Evolutionary conservation across 2,888 invertebrate genomes (phyloP).

Genomic region (Phaonia tiefii): DNA sequence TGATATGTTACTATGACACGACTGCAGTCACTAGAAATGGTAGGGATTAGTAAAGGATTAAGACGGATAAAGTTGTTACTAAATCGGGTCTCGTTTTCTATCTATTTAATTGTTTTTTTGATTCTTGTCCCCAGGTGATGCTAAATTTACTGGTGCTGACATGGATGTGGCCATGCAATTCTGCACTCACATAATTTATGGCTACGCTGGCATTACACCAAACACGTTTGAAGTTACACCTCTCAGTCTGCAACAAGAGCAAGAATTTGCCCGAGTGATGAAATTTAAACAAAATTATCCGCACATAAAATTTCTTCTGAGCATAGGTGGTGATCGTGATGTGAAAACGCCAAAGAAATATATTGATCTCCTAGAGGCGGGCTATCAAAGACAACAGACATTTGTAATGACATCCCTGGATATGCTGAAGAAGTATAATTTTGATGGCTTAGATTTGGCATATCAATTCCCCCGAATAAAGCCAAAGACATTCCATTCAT

Average conservation of each 20-base stretch:
- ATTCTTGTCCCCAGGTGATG: slow-evolving; percentile 83
- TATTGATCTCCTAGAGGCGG: slow-evolving; percentile 86
- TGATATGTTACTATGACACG: slow-evolving; percentile 12
- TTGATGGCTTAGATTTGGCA: slow-evolving; percentile 92
- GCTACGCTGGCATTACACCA: slow-evolving; percentile 87
- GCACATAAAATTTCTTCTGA: slow-evolving; percentile 86
- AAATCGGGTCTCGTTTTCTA: too few relatives aligned
- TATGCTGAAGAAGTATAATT: slow-evolving; percentile 87
- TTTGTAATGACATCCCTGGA: slow-evolving; percentile 88
- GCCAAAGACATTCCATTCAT: slow-evolving; percentile 87
- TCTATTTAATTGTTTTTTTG: not conserved
- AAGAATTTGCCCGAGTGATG: slow-evolving; percentile 87
- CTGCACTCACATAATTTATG: slow-evolving; percentile 91
- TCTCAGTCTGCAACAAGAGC: slow-evolving; percentile 87
- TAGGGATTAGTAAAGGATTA: too few relatives aligned
- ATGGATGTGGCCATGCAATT: slow-evolving; percentile 88
- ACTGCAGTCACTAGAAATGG: not conserved
- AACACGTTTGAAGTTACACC: slow-evolving; percentile 86
- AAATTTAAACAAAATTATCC: slow-evolving; percentile 86
- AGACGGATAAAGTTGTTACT: too few relatives aligned
- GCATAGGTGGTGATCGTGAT: slow-evolving; percentile 89
- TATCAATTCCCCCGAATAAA: slow-evolving; percentile 91
- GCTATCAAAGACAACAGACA: slow-evolving; percentile 83
- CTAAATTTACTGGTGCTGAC: slow-evolving; percentile 87
- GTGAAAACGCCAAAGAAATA: slow-evolving; percentile 85